phyloP scores from a whole-genome alignment of 2,113 vertebrate genomes.

The Elephas maximus region DNA sequence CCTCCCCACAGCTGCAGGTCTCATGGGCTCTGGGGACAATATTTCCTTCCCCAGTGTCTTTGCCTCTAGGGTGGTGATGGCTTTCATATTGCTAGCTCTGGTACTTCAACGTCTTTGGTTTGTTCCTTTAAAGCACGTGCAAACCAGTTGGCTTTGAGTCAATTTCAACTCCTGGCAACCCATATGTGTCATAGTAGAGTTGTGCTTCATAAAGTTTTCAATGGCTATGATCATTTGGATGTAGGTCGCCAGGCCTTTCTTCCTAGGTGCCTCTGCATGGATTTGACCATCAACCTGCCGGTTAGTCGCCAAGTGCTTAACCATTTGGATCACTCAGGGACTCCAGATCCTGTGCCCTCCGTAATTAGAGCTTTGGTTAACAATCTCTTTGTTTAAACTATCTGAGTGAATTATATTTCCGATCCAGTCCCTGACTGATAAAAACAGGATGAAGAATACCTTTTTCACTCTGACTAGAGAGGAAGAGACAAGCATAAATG shows the following conservation, averaged over 20 bases:
- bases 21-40: background rate
- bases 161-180: background rate
- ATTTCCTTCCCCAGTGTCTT: background rate
- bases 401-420: background rate
- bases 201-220: too few species aligned
- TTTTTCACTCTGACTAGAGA: background rate
- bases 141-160: background rate
- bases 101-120: background rate
- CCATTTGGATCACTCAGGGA: background rate
- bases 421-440: background rate
- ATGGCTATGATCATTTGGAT: background rate
- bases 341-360: background rate
- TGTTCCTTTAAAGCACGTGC: background rate
- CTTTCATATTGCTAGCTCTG: background rate
- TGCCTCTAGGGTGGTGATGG: too few species aligned
- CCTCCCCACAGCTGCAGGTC: background rate
- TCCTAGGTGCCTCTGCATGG: background rate
- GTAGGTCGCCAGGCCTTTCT: background rate
- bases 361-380: background rate
- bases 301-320: background rate
- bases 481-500: background rate
- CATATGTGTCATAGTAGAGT: too few species aligned
- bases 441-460: accelerated
- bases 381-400: background rate
- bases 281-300: background rate